Evolutionary conservation across 2,797 vertebrate species (phyloP), one percentile per base, ranked within the genome.

Genomic region (Chrosomus eos): DNA sequence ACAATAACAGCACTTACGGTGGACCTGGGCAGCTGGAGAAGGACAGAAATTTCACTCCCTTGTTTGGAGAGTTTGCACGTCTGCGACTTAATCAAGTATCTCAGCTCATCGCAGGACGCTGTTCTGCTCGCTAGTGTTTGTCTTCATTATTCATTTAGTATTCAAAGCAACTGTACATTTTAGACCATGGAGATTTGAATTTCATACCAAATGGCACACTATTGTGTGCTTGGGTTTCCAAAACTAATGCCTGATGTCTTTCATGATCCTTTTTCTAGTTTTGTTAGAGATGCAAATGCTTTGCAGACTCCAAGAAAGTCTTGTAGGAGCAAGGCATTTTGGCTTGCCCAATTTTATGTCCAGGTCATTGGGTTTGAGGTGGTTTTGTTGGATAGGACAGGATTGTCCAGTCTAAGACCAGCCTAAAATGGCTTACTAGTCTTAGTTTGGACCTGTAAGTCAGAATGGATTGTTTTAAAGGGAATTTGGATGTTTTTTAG

Each of bases 1-100:
- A 38, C 76, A 85, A 77, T 82, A 86, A 78, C 64, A 77, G 73
- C 72, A 60, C 66, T 86, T 82, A 82, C 36, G 19, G 26, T 71
- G 40, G 26, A 82, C 72, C 48, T 26, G 36, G 51, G 62, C 40
- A 48, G 33, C 45, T 51, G 71, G 62, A 82, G 58, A 55, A 28
- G 53, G 85, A 67, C 80, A 72, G 51, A 71, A 72, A 80, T 73
- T 67, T 80, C 68, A 40, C 78, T 28, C 7, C 40, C 83, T 85
- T 67, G 62, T 68, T 77, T 68, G 62, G n/a, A 67, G 33, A 68
- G 45, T 62, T 53, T 68, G 40, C 75, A 79, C 53, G 45, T 71
- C 33, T 62, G 33, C 16, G 28, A 73, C 40, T 60, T 71, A 23
- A 67, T 81, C 48, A 28, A 62, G 70, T 80, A 11, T 3, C 33